Percentiles rank a stretch among this genome's conserved stretches.
Conservation (phyloP, 1,140 invertebrate species). For the Oedothorax gibbosus region DNA sequence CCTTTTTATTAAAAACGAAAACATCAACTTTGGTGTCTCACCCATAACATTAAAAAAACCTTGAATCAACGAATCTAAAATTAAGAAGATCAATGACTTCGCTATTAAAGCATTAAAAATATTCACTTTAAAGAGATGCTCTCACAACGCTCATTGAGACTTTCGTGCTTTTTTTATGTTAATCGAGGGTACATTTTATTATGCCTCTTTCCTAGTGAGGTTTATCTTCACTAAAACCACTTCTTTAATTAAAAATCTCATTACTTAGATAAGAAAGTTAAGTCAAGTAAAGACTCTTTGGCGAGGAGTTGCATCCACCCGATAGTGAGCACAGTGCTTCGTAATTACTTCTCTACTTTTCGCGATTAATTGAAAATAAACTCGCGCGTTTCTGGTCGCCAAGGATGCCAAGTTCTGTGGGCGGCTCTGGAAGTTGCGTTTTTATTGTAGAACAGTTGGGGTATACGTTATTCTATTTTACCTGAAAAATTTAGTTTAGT, state of each 20-base stretch:
- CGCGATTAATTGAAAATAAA: conserved; percentile 44
- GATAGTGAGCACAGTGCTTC: neutral
- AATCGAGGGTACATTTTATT: conserved; percentile 25
- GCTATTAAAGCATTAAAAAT: conserved; percentile 8
- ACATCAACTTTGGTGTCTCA: neutral
- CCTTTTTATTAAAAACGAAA: neutral
- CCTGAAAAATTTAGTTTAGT: too few species aligned
- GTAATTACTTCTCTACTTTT: conserved; percentile 29
- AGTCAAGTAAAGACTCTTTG: neutral
- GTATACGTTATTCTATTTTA: too few species aligned
- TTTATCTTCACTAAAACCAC: conserved; percentile 43
- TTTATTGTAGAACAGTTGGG: too few species aligned
- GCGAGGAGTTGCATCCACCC: conserved; percentile 7
- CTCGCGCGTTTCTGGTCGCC: neutral
- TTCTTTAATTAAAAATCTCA: conserved; percentile 55
- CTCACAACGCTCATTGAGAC: conserved; percentile 4
- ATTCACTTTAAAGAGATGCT: conserved; percentile 6
- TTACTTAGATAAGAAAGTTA: conserved; percentile 37
- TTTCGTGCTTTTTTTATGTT: conserved; percentile 36
- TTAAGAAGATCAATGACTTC: conserved; percentile 3
- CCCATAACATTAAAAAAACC: neutral
- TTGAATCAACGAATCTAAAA: neutral
- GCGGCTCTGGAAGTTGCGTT: too few species aligned
- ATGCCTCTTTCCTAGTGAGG: conserved; percentile 8
- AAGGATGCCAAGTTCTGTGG: too few species aligned